Evolutionary conservation across 2,797 vertebrate species (phyloP).

Genomic region (Silurus aristotelis): DNA sequence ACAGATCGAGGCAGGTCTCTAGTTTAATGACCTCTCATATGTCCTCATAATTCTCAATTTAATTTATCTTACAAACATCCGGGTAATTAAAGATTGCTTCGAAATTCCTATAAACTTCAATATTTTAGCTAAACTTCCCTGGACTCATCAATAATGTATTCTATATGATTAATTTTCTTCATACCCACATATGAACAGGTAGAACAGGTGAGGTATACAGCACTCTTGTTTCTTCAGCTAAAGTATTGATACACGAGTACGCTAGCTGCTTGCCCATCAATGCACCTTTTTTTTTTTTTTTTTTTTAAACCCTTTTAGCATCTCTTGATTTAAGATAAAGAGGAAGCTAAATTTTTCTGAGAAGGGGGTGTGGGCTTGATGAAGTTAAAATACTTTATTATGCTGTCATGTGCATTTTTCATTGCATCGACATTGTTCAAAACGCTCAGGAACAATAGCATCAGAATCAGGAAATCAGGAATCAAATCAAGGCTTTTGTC

Average conservation of each 20-base stretch:
- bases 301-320: too few species aligned
- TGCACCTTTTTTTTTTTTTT: background rate
- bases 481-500: constrained; percentile 4
- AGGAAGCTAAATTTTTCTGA: background rate
- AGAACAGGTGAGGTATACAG: background rate
- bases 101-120: background rate
- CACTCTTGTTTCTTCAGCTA: background rate
- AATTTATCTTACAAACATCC: background rate
- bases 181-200: background rate
- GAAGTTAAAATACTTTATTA: background rate
- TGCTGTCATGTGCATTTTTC: background rate
- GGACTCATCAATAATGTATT: background rate
- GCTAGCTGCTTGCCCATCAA: background rate
- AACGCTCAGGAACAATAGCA: background rate
- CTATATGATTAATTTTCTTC: background rate
- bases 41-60: constrained; percentile 6
- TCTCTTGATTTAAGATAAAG: constrained; percentile 4
- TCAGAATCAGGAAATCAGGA: constrained; percentile 11
- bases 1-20: background rate
- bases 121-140: background rate
- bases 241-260: background rate
- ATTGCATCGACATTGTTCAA: background rate
- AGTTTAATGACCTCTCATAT: background rate
- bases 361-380: background rate
- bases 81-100: background rate